Conservation (phyloP, 2,888 invertebrate genomes). For the Pteria penguin region DNA sequence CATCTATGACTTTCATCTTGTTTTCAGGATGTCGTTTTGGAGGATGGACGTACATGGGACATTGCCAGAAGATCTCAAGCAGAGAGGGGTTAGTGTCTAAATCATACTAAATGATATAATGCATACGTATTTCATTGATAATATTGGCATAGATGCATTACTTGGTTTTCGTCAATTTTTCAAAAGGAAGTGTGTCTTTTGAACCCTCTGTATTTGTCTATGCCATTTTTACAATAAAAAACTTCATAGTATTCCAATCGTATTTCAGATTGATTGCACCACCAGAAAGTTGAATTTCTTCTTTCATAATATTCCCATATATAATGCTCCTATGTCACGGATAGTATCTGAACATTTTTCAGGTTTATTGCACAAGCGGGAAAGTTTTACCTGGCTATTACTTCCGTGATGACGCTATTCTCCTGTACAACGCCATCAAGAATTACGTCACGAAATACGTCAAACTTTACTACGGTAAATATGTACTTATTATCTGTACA, state of each 20-base stretch:
- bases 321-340: background rate
- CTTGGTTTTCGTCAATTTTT: too few relatives aligned
- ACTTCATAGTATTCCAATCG: too few relatives aligned
- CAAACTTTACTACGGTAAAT: constrained; percentile 60
- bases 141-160: too few relatives aligned
- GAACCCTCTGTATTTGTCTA: too few relatives aligned
- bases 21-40: constrained; percentile 70
- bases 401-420: constrained; percentile 79
- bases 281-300: too few relatives aligned
- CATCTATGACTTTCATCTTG: too few relatives aligned
- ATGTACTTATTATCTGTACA: too few relatives aligned
- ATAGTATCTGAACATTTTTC: background rate
- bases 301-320: background rate
- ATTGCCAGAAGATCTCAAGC: constrained; percentile 79
- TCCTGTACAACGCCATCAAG: constrained; percentile 73
- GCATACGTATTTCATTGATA: too few relatives aligned
- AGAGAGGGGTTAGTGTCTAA: constrained; percentile 63
- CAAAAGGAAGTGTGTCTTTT: too few relatives aligned
- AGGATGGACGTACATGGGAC: constrained; percentile 77
- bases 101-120: background rate
- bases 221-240: too few relatives aligned
- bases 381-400: constrained; percentile 76
- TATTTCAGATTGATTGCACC: too few relatives aligned
- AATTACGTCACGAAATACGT: constrained; percentile 66
- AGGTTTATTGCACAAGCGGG: constrained; percentile 2